Conservation (phyloP, 2,888 invertebrate species). For the Drosophila borealis region DNA sequence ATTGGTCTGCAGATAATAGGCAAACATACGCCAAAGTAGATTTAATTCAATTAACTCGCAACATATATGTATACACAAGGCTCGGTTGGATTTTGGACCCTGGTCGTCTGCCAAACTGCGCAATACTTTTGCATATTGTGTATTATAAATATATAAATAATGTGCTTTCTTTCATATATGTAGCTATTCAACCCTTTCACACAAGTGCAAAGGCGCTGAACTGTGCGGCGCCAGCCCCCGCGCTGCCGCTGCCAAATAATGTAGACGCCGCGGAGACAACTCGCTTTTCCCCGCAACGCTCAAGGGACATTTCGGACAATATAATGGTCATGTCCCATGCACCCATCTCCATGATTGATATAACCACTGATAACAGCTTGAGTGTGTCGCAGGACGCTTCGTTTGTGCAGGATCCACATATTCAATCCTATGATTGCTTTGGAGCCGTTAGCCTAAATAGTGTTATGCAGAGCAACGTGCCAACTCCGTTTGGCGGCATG, state of each 20-base stretch:
- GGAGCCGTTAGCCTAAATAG: slow-evolving; percentile 89
- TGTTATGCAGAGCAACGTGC: slow-evolving; percentile 91
- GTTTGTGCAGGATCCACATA: slow-evolving; percentile 86
- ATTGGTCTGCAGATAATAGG: slow-evolving; percentile 30
- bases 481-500: slow-evolving; percentile 88
- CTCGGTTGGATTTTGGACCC: slow-evolving; percentile 42
- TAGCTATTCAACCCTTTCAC: slow-evolving; percentile 56
- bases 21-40: slow-evolving; percentile 2
- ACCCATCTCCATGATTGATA: slow-evolving; percentile 73
- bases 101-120: slow-evolving; percentile 49
- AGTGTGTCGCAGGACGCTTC: slow-evolving; percentile 64
- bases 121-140: slow-evolving; percentile 33
- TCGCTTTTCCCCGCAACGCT: slow-evolving; percentile 88
- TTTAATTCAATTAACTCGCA: slow-evolving; percentile 48
- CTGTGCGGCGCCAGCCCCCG: slow-evolving; percentile 86
- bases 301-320: slow-evolving; percentile 88
- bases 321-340: slow-evolving; percentile 86
- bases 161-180: slow-evolving; percentile 2
- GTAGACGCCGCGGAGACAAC: slow-evolving; percentile 88
- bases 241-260: slow-evolving; percentile 87
- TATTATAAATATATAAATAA: slow-evolving; percentile 17
- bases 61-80: background rate
- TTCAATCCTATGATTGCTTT: slow-evolving; percentile 89
- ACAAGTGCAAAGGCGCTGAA: slow-evolving; percentile 82
- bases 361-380: slow-evolving; percentile 75